phyloP scores from a whole-genome alignment of 2,797 vertebrate genomes.

The Sebastes kiyomatsui region DNA sequence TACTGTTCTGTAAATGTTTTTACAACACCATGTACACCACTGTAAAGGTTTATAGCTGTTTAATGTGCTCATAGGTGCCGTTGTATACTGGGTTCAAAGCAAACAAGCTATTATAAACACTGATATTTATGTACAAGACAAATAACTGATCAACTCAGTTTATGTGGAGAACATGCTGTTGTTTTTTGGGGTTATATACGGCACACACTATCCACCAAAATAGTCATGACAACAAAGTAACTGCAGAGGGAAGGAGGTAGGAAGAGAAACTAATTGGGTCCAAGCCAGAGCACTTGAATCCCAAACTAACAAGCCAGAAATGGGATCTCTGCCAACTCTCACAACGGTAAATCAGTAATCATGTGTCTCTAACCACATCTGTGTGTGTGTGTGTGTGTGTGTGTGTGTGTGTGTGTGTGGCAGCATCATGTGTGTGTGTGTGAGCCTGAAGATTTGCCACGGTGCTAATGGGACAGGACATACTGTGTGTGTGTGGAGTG shows the following conservation, averaged over 20 bases:
- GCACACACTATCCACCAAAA: slow-evolving; percentile 5
- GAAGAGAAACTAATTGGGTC: slow-evolving; percentile 57
- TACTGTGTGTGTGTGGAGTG: not conserved
- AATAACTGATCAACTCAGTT: not conserved
- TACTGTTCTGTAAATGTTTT: not conserved
- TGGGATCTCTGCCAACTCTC: slow-evolving; percentile 50
- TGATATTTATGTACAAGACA: not conserved
- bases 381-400: slow-evolving; percentile 12
- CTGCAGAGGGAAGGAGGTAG: slow-evolving; percentile 5
- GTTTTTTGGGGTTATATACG: not conserved
- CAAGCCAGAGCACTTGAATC: slow-evolving; percentile 49
- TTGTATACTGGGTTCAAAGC: not conserved
- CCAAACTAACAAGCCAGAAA: slow-evolving; percentile 58
- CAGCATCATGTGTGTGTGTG: not conserved
- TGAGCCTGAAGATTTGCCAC: slow-evolving; percentile 11
- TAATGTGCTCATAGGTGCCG: not conserved
- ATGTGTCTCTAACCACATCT: slow-evolving; percentile 25
- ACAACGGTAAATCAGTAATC: slow-evolving; percentile 42
- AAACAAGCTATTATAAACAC: not conserved
- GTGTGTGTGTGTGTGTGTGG: not conserved
- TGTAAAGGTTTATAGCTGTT: slow-evolving; percentile 6
- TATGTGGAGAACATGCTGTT: not conserved
- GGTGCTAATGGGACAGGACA: slow-evolving; percentile 27
- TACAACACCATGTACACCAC: not conserved
- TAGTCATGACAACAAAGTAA: slow-evolving; percentile 18